Base-by-base conservation (phyloP, 2,797 vertebrate species). In the Sebastiscus albofasciatus region DNA sequence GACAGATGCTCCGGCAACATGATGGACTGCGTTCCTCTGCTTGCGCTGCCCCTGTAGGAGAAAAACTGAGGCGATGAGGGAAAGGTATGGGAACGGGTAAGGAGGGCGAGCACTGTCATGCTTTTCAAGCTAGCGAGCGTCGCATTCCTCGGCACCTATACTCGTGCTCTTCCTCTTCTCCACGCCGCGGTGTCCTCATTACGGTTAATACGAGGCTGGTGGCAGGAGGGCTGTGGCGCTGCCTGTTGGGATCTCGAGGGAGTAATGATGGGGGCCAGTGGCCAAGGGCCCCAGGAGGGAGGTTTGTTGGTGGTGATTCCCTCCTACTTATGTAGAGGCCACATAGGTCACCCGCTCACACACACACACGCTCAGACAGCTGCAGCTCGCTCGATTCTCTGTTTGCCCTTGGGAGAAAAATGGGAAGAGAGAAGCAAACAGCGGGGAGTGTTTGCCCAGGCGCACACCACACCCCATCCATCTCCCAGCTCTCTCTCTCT, bases 361-460 rank as follows among this genome's bases (percentile, higher is more conserved):
- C 61, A 54, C 72, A 52, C 61, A 54, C 60, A 18, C 60, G 16
- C 83, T 52, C 75, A 87, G 82, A 87, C 92, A 93, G 91, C 90
- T 91, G 90, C 91, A 85, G 88, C 82, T 80, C 22, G 79, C 83
- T 80, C 46, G 49, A 67, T 92, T 86, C 84, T 87, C 74, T 42
- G 73, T 93, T 95, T 93, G 93, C 94, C 93, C 94, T 95, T 94
- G 94, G 92, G 94, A 94, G 90, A 91, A 87, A 91, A 83, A 93
- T 80, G 76, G 86, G 74, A 82, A 75, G 82, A 81, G 89, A 83
- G 91, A 91, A 90, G 91, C 88, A 92, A 93, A 94, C 92, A 92
- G 89, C 72, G 4, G 93, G 92, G 91, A 90, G 89, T 93, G 90
- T 94, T 94, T 93, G 90, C 91, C 84, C 86, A 87, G 84, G 86